phyloP scores from a whole-genome alignment of 2,888 invertebrate species.

The Smittia sp. region DNA sequence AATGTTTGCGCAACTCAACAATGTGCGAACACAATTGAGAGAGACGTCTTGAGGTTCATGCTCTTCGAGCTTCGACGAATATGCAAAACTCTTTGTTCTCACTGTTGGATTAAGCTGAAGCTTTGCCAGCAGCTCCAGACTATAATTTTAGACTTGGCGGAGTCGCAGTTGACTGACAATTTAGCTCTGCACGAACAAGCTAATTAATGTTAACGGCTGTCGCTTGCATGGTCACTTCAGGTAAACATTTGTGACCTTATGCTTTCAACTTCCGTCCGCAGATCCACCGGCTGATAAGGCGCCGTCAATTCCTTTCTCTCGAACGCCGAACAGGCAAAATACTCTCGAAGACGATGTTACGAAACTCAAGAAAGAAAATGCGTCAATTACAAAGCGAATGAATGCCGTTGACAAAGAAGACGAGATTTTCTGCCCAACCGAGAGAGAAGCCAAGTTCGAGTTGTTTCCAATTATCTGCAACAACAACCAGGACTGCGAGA shows the following conservation, averaged over 20 bases:
- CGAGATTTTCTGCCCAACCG: slow-evolving; percentile 52
- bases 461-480: slow-evolving; percentile 52
- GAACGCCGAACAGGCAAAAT: slow-evolving; percentile 53
- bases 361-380: slow-evolving; percentile 43
- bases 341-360: slow-evolving; percentile 44
- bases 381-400: slow-evolving; percentile 6
- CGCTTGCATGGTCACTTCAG: not conserved
- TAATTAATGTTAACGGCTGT: too few species aligned
- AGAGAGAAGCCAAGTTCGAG: slow-evolving; percentile 54
- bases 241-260: not conserved
- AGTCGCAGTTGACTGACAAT: too few species aligned
- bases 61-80: too few species aligned
- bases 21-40: too few species aligned
- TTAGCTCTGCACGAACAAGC: too few species aligned
- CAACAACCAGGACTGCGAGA: slow-evolving; percentile 49
- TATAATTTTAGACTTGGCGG: too few species aligned
- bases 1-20: too few species aligned
- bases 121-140: too few species aligned
- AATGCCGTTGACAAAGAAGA: slow-evolving; percentile 1
- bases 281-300: not conserved
- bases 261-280: not conserved
- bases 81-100: too few species aligned
- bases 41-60: too few species aligned
- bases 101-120: too few species aligned
- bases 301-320: not conserved